Evolutionary conservation across 2,888 invertebrate species (phyloP), one percentile per base, ranked within the genome.

Genomic region (Drosophila borealis): DNA sequence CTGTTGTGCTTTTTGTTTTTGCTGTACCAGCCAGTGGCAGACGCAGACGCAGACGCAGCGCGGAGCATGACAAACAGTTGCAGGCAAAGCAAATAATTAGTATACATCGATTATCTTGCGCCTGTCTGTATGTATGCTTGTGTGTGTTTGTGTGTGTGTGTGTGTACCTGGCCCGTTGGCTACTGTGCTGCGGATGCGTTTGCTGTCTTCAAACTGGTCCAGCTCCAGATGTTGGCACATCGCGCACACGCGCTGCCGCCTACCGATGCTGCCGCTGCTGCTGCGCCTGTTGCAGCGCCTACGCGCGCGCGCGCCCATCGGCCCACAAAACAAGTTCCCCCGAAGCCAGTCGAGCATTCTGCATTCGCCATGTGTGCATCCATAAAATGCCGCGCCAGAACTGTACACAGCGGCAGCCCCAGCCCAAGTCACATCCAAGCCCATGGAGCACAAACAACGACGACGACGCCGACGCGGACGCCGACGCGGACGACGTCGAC

Each of bases 1-100:
- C 77, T 65, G 79, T 57, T 61, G 60, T 41, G 87, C 84, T 83
- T 89, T 83, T 84, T 88, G 89, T 88, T 88, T 72, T 83, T 83
- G 89, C 83, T 84, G 84, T 88, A 89, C 89, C 77, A 33, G 50
- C 48, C 46, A 59, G 74, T 13, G 10, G 19, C 17, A 55, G 56
- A 17, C 41, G 36, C 51, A 44, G 48, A 10, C 34, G 46, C 19
- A 29, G 39, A 69, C 44, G 56, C 63, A 63, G 54, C 49, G 56
- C 57, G 56, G 54, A 83, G 88, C 83, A 86, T 88, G 89, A 88
- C 83, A 88, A 86, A 83, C 89, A 88, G 83, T 88, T 86, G 89
- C 83, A 89, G 84, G 63, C 89, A 85, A 85, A 87, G 85, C 89
- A 85, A 85, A 85, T 85, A 85, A 85, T 85, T 85, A 85, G 85